Conservation (phyloP, 2,888 invertebrate genomes). For the Heliconius ethilla region DNA sequence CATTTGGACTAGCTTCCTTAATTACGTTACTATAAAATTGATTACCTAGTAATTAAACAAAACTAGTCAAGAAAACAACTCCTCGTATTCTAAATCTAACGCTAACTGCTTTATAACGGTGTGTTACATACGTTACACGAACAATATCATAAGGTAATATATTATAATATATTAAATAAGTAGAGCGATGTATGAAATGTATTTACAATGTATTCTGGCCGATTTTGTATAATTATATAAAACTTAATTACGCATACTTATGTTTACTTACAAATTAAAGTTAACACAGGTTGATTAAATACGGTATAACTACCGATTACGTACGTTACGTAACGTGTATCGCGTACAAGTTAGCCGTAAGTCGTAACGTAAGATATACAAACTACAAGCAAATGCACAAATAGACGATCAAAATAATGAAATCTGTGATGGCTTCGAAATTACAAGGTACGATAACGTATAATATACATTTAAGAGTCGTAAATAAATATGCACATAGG, state of each 20-base stretch:
- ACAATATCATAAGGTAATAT: conserved; percentile 44
- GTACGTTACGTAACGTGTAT: conserved; percentile 35
- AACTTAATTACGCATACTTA: conserved; percentile 47
- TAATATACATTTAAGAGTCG: conserved; percentile 61
- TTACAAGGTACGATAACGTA: conserved; percentile 48
- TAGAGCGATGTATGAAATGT: conserved; percentile 47
- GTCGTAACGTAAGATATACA: conserved; percentile 50
- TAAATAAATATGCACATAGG: conserved; percentile 78
- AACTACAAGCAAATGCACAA: conserved; percentile 79
- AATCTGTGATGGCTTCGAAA: conserved; percentile 67
- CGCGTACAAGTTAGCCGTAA: conserved; percentile 33
- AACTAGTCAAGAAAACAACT: conserved; percentile 74
- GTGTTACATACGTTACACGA: conserved; percentile 42
- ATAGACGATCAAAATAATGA: conserved; percentile 65
- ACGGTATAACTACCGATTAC: conserved; percentile 42
- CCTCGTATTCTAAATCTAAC: conserved; percentile 61
- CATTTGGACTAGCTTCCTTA: conserved; percentile 81
- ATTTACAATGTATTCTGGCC: conserved; percentile 51
- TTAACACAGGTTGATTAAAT: conserved; percentile 48
- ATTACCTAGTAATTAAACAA: conserved; percentile 78
- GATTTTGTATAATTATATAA: conserved; percentile 47
- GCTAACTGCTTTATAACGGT: conserved; percentile 56
- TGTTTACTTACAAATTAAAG: conserved; percentile 45
- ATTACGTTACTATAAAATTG: conserved; percentile 70
- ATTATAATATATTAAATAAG: conserved; percentile 41